A percentile compares a stretch with the other conserved stretches of the same genome.
phyloP scores from a whole-genome alignment of 2,888 invertebrate genomes.

The Andrena camellia region DNA sequence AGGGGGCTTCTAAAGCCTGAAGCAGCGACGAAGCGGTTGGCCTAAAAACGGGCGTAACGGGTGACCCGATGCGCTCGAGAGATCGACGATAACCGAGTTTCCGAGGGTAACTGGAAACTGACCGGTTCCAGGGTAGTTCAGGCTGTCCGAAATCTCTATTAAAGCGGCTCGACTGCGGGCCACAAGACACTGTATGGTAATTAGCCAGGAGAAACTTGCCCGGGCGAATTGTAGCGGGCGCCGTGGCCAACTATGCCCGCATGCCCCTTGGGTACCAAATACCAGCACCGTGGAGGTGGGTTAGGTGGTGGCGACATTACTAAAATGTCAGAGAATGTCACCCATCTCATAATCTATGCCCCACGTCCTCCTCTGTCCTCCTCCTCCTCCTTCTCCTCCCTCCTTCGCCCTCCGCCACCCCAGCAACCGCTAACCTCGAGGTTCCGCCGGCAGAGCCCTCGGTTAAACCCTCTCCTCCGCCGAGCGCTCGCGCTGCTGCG shows the following conservation, averaged over 20 bases:
- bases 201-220: constrained; percentile 73
- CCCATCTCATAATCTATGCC: constrained; percentile 78
- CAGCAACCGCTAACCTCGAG: constrained; percentile 61
- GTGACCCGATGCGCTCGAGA: neutral
- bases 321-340: constrained; percentile 84
- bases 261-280: constrained; percentile 80
- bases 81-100: neutral
- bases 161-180: constrained; percentile 58
- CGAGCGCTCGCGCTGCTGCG: constrained; percentile 35
- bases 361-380: constrained; percentile 58
- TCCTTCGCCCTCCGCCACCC: constrained; percentile 26
- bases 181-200: constrained; percentile 71
- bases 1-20: neutral
- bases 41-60: constrained; percentile 18
- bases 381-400: constrained; percentile 13
- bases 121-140: neutral
- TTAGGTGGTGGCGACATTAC: constrained; percentile 81
- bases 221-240: constrained; percentile 73
- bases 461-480: constrained; percentile 49
- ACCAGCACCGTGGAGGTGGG: constrained; percentile 74
- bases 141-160: constrained; percentile 58
- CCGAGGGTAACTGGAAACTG: constrained; percentile 28
- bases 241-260: constrained; percentile 76
- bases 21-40: neutral
- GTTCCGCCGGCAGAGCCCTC: constrained; percentile 48